Evolutionary conservation across 2,888 invertebrate species (phyloP), one percentile per base, ranked within the genome.

Genomic region (Drosophila pseudotalamancana): DNA sequence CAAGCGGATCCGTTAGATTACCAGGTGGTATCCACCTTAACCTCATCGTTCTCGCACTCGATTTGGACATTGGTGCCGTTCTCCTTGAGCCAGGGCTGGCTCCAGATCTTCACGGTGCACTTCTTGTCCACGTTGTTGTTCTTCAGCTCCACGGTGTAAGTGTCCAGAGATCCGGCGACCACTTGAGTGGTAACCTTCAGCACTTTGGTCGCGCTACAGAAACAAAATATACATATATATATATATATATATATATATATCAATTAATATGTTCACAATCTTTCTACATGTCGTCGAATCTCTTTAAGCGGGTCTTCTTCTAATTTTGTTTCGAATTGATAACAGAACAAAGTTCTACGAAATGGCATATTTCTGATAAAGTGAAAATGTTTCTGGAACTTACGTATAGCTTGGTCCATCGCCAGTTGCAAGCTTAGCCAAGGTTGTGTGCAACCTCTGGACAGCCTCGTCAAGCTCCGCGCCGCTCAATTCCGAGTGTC

Each of bases 101-200:
- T 60, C 74, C 77, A 87, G 51, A 87, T 78, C 21, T 70, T 42
- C 0, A 89, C 62, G 0, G 60, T 60, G 42, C 75, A 72, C 27
- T 72, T 34, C 29, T 72, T 72, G 4, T 49, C 66, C 0, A 46
- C 62, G 0, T 65, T 12, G 2, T 49, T 64, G 27, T 72, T 62
- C 19, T 65, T 21, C 18, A 87, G 70, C 25, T 88, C 76, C 12
- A 76, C 87, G 4, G 69, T 66, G 45, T 76, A 87, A 21, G 48
- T 60, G 1, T 65, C 48, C 0, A 69, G 35, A 0, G 4, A 3
- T 3, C 87, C 87, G 18, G 88, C 29, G 16, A 87, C 89, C 5
- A 77, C 50, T 59, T 89, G 89, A 4, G 23, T 42, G 2, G 76
- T 73, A 6, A 77, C 89, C 18, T 76, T 78, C 8, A 59, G 50